These are phyloP conservation scores for Cassiopea andromeda DNA, from an alignment of 30 jellyfish, hydroid and myxozoan species.

Conservation along the genomic window DNA sequence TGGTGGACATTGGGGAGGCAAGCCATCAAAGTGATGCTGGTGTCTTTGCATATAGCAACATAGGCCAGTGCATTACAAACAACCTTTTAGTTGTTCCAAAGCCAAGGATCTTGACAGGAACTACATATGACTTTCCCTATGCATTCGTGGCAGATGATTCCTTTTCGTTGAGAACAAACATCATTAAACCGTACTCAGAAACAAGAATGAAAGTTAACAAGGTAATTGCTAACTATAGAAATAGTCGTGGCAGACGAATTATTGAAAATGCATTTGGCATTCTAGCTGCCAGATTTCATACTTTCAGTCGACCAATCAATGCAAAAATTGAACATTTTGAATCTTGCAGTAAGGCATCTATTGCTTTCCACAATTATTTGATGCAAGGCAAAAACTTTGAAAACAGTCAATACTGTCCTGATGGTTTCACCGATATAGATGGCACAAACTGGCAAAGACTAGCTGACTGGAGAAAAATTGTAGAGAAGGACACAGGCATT, in stretches of 20 bases:
- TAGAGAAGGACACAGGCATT: constrained; percentile 11
- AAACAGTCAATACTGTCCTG: constrained; percentile 15
- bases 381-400: background rate
- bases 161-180: constrained; percentile 12
- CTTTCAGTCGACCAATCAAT: constrained; percentile 3
- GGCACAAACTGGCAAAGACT: background rate
- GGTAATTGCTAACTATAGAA: constrained; percentile 14
- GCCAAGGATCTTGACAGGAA: background rate
- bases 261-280: constrained; percentile 27
- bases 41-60: constrained; percentile 22
- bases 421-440: constrained; percentile 6
- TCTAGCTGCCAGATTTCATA: constrained; percentile 5
- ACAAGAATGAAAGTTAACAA: constrained; percentile 9
- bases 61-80: constrained; percentile 27
- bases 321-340: background rate
- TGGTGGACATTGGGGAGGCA: constrained; percentile 22
- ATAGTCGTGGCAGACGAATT: constrained; percentile 7
- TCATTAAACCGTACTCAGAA: constrained; percentile 21
- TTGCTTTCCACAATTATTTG: background rate
- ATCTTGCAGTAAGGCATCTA: background rate
- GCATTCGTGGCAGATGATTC: constrained; percentile 22
- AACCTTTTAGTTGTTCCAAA: constrained; percentile 2
- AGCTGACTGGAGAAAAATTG: constrained; percentile 36
- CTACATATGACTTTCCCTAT: constrained; percentile 2
- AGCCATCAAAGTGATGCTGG: constrained; percentile 47